Conservation (phyloP, 1,140 invertebrate species). For the Latrodectus geometricus region DNA sequence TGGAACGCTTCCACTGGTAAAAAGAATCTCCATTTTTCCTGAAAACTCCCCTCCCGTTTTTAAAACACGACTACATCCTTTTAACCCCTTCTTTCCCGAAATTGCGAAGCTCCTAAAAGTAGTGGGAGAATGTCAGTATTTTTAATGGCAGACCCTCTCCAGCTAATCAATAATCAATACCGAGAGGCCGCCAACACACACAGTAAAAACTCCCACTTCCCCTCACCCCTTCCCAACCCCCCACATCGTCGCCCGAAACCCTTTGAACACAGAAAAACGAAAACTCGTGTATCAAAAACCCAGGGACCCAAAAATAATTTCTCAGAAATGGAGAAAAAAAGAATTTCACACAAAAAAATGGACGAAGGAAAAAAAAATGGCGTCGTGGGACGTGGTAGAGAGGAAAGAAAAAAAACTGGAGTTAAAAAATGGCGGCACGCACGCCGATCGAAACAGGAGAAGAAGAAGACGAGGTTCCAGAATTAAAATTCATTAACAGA, state of each 20-base stretch:
- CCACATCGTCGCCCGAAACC: constrained; percentile 26
- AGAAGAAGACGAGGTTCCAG: constrained; percentile 42
- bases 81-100: constrained; percentile 61
- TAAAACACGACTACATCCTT: constrained; percentile 52
- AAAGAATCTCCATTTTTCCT: constrained; percentile 21
- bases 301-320: constrained; percentile 1
- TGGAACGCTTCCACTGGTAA: not conserved
- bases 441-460: constrained; percentile 9
- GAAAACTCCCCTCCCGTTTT: constrained; percentile 4
- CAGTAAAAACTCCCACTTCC: constrained; percentile 22
- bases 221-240: not conserved
- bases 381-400: not conserved
- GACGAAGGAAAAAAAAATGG: constrained; percentile 21
- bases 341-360: not conserved
- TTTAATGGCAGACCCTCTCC: constrained; percentile 60
- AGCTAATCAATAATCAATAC: constrained; percentile 61
- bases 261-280: constrained; percentile 51
- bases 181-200: not conserved
- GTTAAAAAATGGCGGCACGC: constrained; percentile 51
- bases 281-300: not conserved
- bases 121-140: constrained; percentile 58
- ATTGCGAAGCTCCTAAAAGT: constrained; percentile 37
- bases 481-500: constrained; percentile 62
- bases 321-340: not conserved
- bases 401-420: constrained; percentile 21